Conservation (phyloP, 1,140 invertebrate genomes). For the Drosophila funebris region DNA sequence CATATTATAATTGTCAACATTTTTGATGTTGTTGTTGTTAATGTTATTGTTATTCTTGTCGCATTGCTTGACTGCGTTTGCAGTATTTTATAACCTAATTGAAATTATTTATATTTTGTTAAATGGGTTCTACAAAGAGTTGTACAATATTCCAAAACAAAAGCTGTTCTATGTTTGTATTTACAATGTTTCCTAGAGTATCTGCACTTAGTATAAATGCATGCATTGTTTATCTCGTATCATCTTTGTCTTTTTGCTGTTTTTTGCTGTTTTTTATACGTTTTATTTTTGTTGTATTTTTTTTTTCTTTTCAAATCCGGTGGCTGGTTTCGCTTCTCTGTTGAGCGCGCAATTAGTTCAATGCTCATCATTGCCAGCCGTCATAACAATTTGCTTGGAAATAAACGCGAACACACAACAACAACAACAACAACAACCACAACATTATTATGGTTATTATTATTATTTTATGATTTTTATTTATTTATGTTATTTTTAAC, state of each 20-base stretch:
- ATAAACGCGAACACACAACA: conserved; percentile 22
- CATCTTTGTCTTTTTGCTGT: neutral
- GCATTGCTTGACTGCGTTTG: conserved; percentile 17
- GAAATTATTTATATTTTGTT: conserved; percentile 4
- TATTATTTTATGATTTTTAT: conserved; percentile 49
- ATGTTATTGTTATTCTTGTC: neutral
- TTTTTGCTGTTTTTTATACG: neutral
- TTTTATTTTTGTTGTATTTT: neutral
- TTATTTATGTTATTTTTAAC: conserved; percentile 37
- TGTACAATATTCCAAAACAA: too few species aligned
- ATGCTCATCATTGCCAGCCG: conserved; percentile 59
- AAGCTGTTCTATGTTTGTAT: too few species aligned
- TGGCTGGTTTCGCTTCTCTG: conserved; percentile 44
- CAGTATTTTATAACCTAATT: neutral
- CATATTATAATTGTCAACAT: conserved; percentile 28
- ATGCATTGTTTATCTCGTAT: neutral
- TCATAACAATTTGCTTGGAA: conserved; percentile 71
- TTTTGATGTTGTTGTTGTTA: neutral
- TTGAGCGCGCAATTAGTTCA: conserved; percentile 80
- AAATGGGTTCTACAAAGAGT: too few species aligned
- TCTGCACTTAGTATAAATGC: neutral
- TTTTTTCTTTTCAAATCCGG: conserved; percentile 13
- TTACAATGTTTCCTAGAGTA: neutral
- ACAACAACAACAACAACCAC: too few species aligned
- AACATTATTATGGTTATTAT: conserved; percentile 38